Percentiles rank a stretch among this genome's conserved stretches.
Conservation (phyloP, 2,797 vertebrate genomes). For the Champsocephalus esox region DNA sequence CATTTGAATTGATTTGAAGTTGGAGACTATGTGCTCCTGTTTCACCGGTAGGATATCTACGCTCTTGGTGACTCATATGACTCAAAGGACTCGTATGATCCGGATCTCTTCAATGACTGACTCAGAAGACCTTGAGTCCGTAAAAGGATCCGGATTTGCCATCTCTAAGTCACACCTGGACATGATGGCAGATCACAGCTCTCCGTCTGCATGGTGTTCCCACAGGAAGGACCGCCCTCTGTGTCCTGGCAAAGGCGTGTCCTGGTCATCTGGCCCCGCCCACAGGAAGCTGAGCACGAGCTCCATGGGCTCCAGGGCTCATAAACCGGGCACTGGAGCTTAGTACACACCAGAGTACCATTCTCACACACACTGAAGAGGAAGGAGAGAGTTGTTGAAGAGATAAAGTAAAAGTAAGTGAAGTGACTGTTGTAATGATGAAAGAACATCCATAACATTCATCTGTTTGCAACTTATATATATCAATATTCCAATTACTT, state of each 20-base stretch:
- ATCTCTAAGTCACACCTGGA: slow-evolving; percentile 77
- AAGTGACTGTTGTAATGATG: too few species aligned
- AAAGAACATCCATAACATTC: too few species aligned
- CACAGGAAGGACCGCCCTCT: slow-evolving; percentile 72
- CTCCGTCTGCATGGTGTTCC: slow-evolving; percentile 60
- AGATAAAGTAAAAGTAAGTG: not conserved
- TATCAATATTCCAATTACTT: too few species aligned
- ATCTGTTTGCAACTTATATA: too few species aligned
- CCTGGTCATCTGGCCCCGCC: slow-evolving; percentile 78
- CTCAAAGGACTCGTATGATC: too few species aligned
- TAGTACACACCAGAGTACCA: slow-evolving; percentile 85
- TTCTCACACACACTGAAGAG: slow-evolving; percentile 86
- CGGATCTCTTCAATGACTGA: too few species aligned
- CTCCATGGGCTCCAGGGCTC: slow-evolving; percentile 88
- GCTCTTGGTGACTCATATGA: too few species aligned
- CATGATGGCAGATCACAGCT: slow-evolving; percentile 82
- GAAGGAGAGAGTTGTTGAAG: not conserved
- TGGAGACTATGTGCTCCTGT: too few species aligned
- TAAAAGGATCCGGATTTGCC: too few species aligned
- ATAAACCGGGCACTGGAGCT: slow-evolving; percentile 80
- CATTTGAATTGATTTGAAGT: too few species aligned
- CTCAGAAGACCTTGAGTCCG: too few species aligned
- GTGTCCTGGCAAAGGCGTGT: slow-evolving; percentile 79
- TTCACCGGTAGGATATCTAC: too few species aligned
- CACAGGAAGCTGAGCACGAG: slow-evolving; percentile 87